Conservation (phyloP, 1,140 invertebrate genomes). For the Tetramorium alpestre region DNA sequence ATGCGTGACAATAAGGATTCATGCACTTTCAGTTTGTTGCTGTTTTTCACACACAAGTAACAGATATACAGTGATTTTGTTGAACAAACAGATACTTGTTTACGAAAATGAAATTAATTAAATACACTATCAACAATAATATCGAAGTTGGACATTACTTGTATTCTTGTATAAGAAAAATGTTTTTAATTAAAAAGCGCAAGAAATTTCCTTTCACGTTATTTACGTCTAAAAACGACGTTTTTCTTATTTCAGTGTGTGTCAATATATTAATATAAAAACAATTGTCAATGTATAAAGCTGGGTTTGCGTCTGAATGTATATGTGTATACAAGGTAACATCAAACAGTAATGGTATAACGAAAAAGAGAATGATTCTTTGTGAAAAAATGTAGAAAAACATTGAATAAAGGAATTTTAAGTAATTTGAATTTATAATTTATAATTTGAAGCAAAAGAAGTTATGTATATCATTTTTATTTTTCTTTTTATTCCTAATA, state of each 20-base stretch:
- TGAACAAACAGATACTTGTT: background rate
- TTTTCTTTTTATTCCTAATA: background rate
- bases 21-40: constrained; percentile 65
- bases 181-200: background rate
- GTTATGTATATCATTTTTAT: background rate
- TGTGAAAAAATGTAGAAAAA: background rate
- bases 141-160: no score
- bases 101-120: background rate
- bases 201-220: background rate
- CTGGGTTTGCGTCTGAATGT: background rate
- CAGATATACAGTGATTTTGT: constrained; percentile 53
- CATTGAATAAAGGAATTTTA: background rate
- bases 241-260: background rate
- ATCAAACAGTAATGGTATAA: background rate
- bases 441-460: background rate
- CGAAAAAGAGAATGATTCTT: background rate
- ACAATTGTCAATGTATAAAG: constrained; percentile 8
- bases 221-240: background rate
- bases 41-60: constrained; percentile 58
- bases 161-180: background rate
- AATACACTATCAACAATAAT: background rate
- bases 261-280: background rate
- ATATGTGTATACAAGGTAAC: background rate
- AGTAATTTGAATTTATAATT: background rate
- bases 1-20: constrained; percentile 51